Percentiles rank a stretch among this genome's conserved stretches.
Evolutionary conservation across 2,888 invertebrate species (phyloP).

Genomic region (Meghimatium bilineatum): DNA sequence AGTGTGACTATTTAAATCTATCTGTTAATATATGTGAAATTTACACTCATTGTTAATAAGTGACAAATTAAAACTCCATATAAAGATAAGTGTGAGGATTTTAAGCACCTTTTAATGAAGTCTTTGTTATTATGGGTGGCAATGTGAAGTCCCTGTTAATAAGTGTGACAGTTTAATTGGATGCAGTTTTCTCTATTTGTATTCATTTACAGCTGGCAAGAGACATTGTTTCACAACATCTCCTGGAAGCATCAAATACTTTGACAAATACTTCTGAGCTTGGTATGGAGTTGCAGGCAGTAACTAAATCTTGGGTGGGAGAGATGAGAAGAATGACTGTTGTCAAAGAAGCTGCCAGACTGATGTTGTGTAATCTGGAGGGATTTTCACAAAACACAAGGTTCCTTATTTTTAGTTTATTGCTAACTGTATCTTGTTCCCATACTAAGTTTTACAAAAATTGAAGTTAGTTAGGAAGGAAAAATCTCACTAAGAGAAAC

Average conservation of each 20-base stretch:
- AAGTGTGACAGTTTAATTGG: not conserved
- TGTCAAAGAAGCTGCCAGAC: slow-evolving; percentile 18
- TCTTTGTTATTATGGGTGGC: too few species aligned
- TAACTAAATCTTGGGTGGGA: slow-evolving; percentile 1
- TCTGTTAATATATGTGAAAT: too few species aligned
- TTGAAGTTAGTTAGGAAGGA: too few species aligned
- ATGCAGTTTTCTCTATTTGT: not conserved
- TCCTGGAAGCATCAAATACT: not conserved
- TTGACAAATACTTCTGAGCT: not conserved
- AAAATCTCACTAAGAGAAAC: too few species aligned
- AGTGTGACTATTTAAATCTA: too few species aligned
- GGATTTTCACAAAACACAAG: not conserved
- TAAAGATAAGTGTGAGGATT: too few species aligned
- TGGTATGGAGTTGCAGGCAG: not conserved
- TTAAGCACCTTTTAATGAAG: too few species aligned
- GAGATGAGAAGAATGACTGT: not conserved
- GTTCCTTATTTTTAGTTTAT: not conserved
- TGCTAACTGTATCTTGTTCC: too few species aligned
- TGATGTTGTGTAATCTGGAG: slow-evolving; percentile 19
- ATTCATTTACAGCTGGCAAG: slow-evolving; percentile 13
- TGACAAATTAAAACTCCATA: too few species aligned
- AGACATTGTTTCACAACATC: slow-evolving; percentile 15
- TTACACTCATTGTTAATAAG: too few species aligned
- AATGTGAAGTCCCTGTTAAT: too few species aligned
- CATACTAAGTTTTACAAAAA: too few species aligned